Percentiles rank a stretch among this genome's conserved stretches.
phyloP scores from a whole-genome alignment of 2,797 vertebrate genomes.

The Pseudochirops corinnae region DNA sequence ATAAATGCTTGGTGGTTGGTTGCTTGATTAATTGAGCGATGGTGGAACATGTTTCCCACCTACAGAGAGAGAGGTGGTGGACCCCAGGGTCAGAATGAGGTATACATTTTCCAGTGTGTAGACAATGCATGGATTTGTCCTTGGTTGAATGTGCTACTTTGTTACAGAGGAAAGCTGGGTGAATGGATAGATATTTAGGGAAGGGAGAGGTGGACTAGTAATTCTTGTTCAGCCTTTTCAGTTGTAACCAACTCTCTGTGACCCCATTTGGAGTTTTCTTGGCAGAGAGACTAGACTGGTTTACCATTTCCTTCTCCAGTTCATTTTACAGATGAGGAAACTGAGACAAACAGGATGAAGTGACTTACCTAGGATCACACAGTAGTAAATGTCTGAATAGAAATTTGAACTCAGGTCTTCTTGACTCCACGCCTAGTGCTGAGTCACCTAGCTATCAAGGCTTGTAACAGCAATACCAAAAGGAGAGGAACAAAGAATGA shows the following conservation, averaged over 20 bases:
- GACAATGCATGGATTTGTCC: neutral
- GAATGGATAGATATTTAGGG: neutral
- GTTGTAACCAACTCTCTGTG: too few relatives aligned
- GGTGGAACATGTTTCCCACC: neutral
- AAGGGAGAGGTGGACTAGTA: neutral
- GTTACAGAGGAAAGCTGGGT: neutral
- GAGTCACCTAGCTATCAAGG: neutral
- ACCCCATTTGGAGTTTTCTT: neutral
- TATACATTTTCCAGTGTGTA: neutral
- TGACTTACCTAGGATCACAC: neutral
- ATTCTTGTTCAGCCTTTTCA: neutral
- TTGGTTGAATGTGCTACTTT: neutral
- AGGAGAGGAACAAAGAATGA: neutral
- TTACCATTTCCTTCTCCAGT: too few relatives aligned
- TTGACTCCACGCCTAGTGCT: neutral
- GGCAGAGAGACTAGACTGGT: neutral
- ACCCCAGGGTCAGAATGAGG: neutral
- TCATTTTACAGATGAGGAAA: too few relatives aligned
- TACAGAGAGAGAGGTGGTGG: neutral
- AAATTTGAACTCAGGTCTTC: neutral
- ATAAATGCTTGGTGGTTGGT: neutral
- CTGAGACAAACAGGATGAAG: neutral
- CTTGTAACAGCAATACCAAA: neutral
- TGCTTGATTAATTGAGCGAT: neutral
- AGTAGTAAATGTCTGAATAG: neutral